Conservation (phyloP, 2,113 vertebrate genomes). For the Hemicordylus capensis region DNA sequence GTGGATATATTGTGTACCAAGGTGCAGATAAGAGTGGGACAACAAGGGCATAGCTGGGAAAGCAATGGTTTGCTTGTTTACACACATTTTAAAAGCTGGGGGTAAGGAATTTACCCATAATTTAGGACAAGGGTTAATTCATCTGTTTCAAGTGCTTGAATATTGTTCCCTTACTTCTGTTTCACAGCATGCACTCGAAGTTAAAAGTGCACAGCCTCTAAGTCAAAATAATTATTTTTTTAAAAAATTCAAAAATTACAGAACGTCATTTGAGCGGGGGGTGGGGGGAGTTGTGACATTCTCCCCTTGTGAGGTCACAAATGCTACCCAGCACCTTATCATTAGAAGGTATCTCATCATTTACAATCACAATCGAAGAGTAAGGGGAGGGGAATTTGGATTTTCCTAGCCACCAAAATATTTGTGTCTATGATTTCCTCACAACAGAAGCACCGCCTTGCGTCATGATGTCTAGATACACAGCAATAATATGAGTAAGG, state of each 20-base stretch:
- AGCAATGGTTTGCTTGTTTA: too few relatives aligned
- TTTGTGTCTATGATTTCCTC: not conserved
- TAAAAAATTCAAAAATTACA: not conserved
- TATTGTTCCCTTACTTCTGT: conserved; percentile 8
- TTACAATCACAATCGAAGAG: not conserved
- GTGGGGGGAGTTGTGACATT: too few relatives aligned
- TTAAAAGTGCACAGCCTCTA: not conserved
- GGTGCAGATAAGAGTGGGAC: too few relatives aligned
- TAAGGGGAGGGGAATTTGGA: not conserved
- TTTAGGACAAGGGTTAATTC: too few relatives aligned
- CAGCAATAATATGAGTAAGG: not conserved
- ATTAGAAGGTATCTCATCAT: not conserved
- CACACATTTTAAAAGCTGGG: too few relatives aligned
- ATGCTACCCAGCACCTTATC: not conserved
- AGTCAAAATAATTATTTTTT: not conserved
- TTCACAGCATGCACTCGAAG: too few relatives aligned
- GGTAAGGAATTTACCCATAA: too few relatives aligned
- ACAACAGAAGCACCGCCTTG: not conserved
- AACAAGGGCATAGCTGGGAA: too few relatives aligned
- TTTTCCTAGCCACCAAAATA: not conserved
- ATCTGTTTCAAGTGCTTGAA: not conserved
- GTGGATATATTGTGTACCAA: too few relatives aligned
- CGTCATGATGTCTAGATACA: not conserved
- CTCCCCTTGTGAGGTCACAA: not conserved
- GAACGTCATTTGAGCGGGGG: not conserved